These are phyloP conservation scores for Lycopodina hypogea DNA, from an alignment of 37 sponge, comb jelly and placozoan species.

Conservation along the genomic window DNA sequence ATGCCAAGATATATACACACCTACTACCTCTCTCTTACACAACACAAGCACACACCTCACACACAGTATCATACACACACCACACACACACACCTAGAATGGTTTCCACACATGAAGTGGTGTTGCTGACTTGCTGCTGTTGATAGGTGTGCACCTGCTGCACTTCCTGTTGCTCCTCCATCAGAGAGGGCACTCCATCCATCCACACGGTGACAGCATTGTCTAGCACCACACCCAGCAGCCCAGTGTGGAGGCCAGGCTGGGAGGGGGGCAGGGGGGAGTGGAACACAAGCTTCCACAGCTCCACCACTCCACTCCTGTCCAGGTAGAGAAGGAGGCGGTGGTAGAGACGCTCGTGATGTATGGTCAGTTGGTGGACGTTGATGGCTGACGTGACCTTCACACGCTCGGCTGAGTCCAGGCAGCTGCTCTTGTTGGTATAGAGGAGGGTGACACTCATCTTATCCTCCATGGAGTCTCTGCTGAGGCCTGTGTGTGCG, in stretches of 20 bases:
- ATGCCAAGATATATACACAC: no score
- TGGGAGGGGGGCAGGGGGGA: neutral
- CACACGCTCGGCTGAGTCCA: constrained; percentile 30
- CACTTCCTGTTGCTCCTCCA: no score
- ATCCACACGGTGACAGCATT: constrained; percentile 41
- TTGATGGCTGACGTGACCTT: constrained; percentile 27
- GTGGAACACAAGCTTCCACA: constrained; percentile 37
- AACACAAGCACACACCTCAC: neutral
- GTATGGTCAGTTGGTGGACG: constrained; percentile 28
- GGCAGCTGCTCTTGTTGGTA: constrained; percentile 35
- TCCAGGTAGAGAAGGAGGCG: constrained; percentile 21
- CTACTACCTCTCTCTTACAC: no score
- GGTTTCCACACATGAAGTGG: neutral
- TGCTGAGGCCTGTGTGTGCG: neutral
- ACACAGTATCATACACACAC: constrained; percentile 5
- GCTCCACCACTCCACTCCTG: constrained; percentile 8
- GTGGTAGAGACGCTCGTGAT: constrained; percentile 18
- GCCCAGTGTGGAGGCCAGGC: constrained; percentile 17
- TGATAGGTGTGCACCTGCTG: no score
- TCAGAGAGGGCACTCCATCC: neutral
- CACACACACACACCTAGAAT: constrained; percentile 8
- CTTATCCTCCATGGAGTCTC: neutral
- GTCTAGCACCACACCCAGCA: constrained; percentile 26
- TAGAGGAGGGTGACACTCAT: constrained; percentile 34
- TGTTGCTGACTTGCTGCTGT: neutral